Evolutionary conservation across 2,797 vertebrate species (phyloP), one percentile per base, ranked within the genome.

Genomic region (Sciurus carolinensis): DNA sequence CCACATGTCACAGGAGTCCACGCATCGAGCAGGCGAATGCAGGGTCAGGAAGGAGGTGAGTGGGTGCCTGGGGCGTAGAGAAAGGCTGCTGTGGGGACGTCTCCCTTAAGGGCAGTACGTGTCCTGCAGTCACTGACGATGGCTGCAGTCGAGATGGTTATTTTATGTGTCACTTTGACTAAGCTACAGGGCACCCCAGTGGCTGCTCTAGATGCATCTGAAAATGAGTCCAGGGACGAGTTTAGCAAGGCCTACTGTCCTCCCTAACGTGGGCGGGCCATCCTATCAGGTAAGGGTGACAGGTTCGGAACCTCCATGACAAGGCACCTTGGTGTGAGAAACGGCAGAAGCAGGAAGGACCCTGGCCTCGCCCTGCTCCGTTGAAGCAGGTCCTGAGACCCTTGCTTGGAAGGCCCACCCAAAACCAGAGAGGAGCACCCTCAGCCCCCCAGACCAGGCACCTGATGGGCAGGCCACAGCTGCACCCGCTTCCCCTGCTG

Each of bases 1-100:
- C 47, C 22, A 3, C 7, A 5, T 14, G 0, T 1, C 4, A 1
- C 11, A 15, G 1, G 69, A 10, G 1, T 75, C 42, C 42, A 9
- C 28, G 17, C 0, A 11, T 2, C 28, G 24, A 36, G 30, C 0
- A 33, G 85, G 62, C 3, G 12, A 42, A 26, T 15, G 8, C 1
- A 4, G 26, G 36, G 39, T 22, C 1, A 14, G 0, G 7, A 20
- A 3, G 75, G 33, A 59, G 64, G 7, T 1, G 1, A 1, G 4
- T 0, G 36, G 22, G 0, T 28, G 52, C 50, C 20, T 0, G 26
- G 57, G 7, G 15, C 39, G 30, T 0, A 2, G 28, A 26, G 28
- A 22, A 1, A 1, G 52, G 11, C 59, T 4, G 11, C 59, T 10
- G 9, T 1, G 33, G 69, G 39, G 0, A 0, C 5, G 42, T 39